Evolutionary conservation across 2,113 vertebrate genomes (phyloP).

Genomic region (Ellobius talpinus): DNA sequence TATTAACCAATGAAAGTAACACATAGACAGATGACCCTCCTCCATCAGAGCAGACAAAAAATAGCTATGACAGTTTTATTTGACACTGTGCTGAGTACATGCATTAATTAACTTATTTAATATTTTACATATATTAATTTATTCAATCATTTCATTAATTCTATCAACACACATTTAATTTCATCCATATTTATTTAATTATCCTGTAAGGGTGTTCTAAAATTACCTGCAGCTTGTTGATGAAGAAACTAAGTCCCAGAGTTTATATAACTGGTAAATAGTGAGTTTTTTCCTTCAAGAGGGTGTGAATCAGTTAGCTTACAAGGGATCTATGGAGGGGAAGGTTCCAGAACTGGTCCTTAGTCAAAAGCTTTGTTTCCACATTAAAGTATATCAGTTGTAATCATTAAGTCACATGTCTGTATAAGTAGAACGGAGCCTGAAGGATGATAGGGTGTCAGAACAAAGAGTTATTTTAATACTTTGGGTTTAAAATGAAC

Average conservation of each 20-base stretch:
- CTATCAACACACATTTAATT: conserved; percentile 33
- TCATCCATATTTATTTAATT: conserved; percentile 41
- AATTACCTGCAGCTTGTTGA: neutral
- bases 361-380: neutral
- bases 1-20: too few relatives aligned
- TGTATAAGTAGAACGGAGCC: neutral
- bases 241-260: neutral
- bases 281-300: neutral
- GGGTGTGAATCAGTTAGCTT: neutral
- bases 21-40: too few relatives aligned
- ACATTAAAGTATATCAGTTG: neutral
- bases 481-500: neutral
- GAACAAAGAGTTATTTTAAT: neutral
- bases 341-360: too few relatives aligned
- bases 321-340: neutral
- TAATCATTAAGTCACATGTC: neutral
- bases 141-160: conserved; percentile 1
- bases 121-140: neutral
- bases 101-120: conserved; percentile 20
- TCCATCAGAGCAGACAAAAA: too few relatives aligned
- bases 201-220: neutral
- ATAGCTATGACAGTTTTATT: neutral
- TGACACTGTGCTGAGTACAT: neutral
- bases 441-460: neutral
- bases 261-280: neutral